Evolutionary conservation across 2,113 vertebrate genomes (phyloP), one percentile per base, ranked within the genome.

Genomic region (Rhea americana): DNA sequence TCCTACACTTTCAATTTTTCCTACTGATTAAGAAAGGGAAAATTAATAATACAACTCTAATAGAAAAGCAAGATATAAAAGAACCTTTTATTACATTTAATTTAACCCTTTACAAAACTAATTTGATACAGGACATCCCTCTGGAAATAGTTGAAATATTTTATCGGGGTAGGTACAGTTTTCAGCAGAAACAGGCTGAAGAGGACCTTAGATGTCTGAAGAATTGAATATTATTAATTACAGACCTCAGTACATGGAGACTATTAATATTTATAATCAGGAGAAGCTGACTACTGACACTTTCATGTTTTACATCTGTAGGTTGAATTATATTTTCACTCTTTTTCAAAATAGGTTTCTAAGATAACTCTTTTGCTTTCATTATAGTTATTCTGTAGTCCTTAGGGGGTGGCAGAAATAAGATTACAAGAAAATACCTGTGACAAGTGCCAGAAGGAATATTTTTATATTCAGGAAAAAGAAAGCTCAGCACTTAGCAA

Each of bases 381-480:
- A 61, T 70, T 68, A 28, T 28, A 82, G 65, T 51, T 65, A 61
- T 76, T 90, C 32, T 39, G 47, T 78, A 14, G 26, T 73, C n/a
- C 25, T 63, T 68, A 70, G 45, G 21, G n/a, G 32, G 53, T 14
- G 51, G 80, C 39, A 89, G 41, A 78, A 86, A 41, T 30, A 47
- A 75, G 51, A 97, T 87, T 80, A 35, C 75, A 91, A 82, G 18
- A 92, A 97, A 96, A 78, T 39, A 82, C 19, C 37, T 79, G 20
- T 78, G 55, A 88, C 16, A 83, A 93, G 83, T 50, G 32, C 7
- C 12, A 47, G 4, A 18, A 78, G 20, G 37, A 74, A 55, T 86
- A 67, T 80, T 85, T 71, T 70, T 41, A 47, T 45, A 90, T 66
- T 75, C 63, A 20, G 13, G 16, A 63, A 78, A 55, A 28, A 82